phyloP scores from a whole-genome alignment of 1,140 invertebrate genomes.

The Argopecten irradians region DNA sequence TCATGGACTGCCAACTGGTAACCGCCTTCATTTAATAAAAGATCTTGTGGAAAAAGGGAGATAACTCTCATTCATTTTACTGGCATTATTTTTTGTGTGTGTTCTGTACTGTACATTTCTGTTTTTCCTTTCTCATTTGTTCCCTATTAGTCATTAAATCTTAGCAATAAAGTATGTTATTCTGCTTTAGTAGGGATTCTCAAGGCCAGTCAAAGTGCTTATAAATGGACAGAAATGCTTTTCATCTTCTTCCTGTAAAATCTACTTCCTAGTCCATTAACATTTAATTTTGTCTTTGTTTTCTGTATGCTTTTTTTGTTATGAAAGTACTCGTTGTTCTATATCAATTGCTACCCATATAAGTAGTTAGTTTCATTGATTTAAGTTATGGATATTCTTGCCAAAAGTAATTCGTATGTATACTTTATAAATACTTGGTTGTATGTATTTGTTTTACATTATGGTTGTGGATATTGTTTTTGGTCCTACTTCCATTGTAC shows the following conservation, averaged over 20 bases:
- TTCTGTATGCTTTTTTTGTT: background rate
- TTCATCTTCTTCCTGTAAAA: no score
- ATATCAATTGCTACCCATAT: background rate
- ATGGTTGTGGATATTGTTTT: background rate
- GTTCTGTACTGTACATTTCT: no score
- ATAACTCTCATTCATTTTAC: background rate
- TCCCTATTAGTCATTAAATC: background rate
- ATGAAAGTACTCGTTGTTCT: background rate
- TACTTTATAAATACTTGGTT: background rate
- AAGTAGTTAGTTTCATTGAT: background rate
- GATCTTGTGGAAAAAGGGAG: background rate
- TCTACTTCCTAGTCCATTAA: no score
- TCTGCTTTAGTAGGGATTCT: background rate
- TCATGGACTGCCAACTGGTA: no score
- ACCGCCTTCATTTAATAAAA: no score
- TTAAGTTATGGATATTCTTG: background rate
- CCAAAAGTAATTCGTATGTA: background rate
- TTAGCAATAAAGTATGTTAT: background rate
- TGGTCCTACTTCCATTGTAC: background rate
- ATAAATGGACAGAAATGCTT: background rate
- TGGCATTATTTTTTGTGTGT: background rate
- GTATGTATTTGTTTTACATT: background rate
- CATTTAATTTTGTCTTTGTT: no score
- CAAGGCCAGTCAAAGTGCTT: background rate
- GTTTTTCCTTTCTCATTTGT: background rate